Evolutionary conservation across 2,888 invertebrate species (phyloP).

Genomic region (Neria commutata): DNA sequence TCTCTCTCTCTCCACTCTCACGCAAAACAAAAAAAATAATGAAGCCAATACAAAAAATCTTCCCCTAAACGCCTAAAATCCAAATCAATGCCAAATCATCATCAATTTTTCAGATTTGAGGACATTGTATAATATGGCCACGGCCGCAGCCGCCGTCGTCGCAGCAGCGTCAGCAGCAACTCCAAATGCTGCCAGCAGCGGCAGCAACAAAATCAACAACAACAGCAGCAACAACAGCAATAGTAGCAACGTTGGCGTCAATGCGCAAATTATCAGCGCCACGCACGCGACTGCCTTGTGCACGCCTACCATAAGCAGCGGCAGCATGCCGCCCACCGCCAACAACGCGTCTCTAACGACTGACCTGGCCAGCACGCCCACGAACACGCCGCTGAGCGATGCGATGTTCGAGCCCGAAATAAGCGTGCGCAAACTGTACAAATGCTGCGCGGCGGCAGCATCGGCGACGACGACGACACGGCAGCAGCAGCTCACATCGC

Average conservation of each 20-base stretch:
- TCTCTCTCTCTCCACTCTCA: not conserved
- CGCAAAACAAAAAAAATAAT: slow-evolving; percentile 18
- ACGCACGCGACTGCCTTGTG: not conserved
- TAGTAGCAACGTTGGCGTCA: slow-evolving; percentile 17
- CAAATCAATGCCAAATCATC: slow-evolving; percentile 49
- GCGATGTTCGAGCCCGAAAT: slow-evolving; percentile 58
- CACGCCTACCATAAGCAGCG: slow-evolving; percentile 6
- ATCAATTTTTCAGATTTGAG: slow-evolving; percentile 62
- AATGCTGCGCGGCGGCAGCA: slow-evolving; percentile 46
- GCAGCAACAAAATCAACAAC: slow-evolving; percentile 20
- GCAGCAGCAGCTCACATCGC: slow-evolving; percentile 18
- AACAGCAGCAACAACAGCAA: slow-evolving; percentile 16
- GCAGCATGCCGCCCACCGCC: slow-evolving; percentile 6
- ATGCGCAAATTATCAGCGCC: no score
- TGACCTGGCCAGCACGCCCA: slow-evolving; percentile 1
- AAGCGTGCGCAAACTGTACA: slow-evolving; percentile 60
- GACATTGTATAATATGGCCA: slow-evolving; percentile 60
- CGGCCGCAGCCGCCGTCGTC: slow-evolving; percentile 52
- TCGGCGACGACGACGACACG: slow-evolving; percentile 1
- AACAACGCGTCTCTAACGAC: no score
- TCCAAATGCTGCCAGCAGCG: slow-evolving; percentile 7
- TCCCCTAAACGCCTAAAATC: slow-evolving; percentile 20
- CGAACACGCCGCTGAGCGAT: slow-evolving; percentile 18
- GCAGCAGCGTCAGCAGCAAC: slow-evolving; percentile 18
- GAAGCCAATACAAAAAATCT: slow-evolving; percentile 30